Evolutionary conservation across 2,113 vertebrate species (phyloP).

Genomic region (Phalacrocorax carbo): DNA sequence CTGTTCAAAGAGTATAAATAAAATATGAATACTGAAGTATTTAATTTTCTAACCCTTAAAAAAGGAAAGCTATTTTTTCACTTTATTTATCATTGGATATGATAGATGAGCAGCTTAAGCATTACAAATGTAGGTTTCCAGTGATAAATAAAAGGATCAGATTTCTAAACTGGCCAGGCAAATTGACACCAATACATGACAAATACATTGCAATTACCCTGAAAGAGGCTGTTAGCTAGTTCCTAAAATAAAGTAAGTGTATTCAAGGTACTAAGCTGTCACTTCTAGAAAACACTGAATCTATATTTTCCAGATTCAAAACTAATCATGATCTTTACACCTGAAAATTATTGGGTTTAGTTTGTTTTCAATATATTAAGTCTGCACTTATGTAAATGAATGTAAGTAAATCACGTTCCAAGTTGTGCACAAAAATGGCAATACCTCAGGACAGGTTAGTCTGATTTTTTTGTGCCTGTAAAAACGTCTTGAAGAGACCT

Average conservation of each 20-base stretch:
- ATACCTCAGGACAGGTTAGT: neutral
- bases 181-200: neutral
- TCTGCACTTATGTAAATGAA: neutral
- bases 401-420: neutral
- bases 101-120: neutral
- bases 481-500: neutral
- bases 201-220: neutral
- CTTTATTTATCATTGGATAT: neutral
- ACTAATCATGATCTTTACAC: neutral
- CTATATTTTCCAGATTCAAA: neutral
- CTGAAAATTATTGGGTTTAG: neutral
- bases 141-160: neutral
- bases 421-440: neutral
- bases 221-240: neutral
- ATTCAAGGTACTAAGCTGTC: neutral
- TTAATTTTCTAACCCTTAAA: neutral
- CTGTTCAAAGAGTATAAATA: neutral
- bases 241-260: neutral
- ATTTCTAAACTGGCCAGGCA: neutral
- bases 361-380: neutral
- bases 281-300: neutral
- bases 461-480: neutral
- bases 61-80: neutral
- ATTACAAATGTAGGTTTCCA: neutral
- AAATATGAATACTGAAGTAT: neutral